Evolutionary conservation across 1,140 invertebrate species (phyloP).

Genomic region (Megathymus violae): DNA sequence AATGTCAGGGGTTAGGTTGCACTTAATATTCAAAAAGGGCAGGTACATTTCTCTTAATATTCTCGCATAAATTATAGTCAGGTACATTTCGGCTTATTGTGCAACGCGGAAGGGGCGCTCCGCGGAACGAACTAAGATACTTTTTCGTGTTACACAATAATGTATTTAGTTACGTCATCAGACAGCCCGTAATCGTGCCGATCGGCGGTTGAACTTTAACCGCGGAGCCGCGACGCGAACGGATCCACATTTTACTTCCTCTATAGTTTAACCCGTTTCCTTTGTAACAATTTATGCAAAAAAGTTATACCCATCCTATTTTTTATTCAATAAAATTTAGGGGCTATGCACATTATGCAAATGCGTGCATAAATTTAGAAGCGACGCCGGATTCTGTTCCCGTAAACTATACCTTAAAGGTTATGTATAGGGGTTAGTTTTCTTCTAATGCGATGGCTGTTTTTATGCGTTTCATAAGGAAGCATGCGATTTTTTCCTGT

Average conservation of each 20-base stretch:
- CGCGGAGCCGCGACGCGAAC: constrained; percentile 53
- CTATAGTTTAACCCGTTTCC: constrained; percentile 81
- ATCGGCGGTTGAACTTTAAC: constrained; percentile 49
- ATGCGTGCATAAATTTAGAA: constrained; percentile 84
- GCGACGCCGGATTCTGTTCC: constrained; percentile 28
- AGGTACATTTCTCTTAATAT: constrained; percentile 84
- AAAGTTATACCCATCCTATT: constrained; percentile 84
- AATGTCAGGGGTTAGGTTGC: constrained; percentile 84
- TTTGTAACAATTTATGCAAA: constrained; percentile 84
- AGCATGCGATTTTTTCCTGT: constrained; percentile 76
- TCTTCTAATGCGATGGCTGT: constrained; percentile 37
- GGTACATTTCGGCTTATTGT: constrained; percentile 82
- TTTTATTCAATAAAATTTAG: constrained; percentile 84
- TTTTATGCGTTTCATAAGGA: constrained; percentile 65
- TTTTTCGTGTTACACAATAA: constrained; percentile 42
- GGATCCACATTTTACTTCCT: constrained; percentile 79
- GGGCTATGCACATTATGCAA: constrained; percentile 84
- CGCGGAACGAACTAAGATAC: constrained; percentile 55
- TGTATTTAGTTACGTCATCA: constrained; percentile 40
- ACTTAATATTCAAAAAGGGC: constrained; percentile 84
- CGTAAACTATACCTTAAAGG: constrained; percentile 36
- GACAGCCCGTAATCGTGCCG: constrained; percentile 43
- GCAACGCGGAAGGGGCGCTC: constrained; percentile 55
- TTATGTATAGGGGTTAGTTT: constrained; percentile 48
- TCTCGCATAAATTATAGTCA: constrained; percentile 85